Evolutionary conservation across 2,113 vertebrate genomes (phyloP).

Genomic region (Dasyurus viverrinus): DNA sequence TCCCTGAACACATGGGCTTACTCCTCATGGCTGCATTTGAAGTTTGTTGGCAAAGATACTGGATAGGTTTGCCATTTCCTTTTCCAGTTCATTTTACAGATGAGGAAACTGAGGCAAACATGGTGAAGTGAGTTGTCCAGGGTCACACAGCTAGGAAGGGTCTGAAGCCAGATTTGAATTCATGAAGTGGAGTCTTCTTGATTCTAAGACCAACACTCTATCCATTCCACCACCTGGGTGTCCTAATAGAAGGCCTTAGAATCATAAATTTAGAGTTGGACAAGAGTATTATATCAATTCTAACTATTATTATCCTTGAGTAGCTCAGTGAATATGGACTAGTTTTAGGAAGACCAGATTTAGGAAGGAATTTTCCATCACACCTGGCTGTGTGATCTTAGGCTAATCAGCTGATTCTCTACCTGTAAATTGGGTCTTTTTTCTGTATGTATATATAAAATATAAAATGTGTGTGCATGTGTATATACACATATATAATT

Average conservation of each 20-base stretch:
- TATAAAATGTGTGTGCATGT: too few relatives aligned
- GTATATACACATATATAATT: too few relatives aligned
- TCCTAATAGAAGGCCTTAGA: not conserved
- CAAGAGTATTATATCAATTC: not conserved
- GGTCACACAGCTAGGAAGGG: not conserved
- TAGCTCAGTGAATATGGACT: not conserved
- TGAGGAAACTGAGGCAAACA: not conserved
- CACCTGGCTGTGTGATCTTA: not conserved
- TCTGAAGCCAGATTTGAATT: not conserved
- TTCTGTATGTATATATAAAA: not conserved
- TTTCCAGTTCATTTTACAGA: not conserved
- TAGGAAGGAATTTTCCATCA: too few relatives aligned
- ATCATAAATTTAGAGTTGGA: not conserved
- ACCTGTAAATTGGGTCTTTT: not conserved
- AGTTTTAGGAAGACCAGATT: not conserved
- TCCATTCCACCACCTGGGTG: not conserved
- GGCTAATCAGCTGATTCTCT: not conserved
- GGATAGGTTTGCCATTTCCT: not conserved
- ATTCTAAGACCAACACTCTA: not conserved
- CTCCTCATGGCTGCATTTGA: not conserved
- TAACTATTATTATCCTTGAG: not conserved
- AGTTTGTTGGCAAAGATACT: not conserved
- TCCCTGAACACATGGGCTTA: not conserved
- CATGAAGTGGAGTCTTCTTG: not conserved
- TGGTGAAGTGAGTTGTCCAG: not conserved